These are phyloP conservation scores for Cygnus atratus DNA, from an alignment of 2,113 vertebrate genomes.

Conservation along the genomic window DNA sequence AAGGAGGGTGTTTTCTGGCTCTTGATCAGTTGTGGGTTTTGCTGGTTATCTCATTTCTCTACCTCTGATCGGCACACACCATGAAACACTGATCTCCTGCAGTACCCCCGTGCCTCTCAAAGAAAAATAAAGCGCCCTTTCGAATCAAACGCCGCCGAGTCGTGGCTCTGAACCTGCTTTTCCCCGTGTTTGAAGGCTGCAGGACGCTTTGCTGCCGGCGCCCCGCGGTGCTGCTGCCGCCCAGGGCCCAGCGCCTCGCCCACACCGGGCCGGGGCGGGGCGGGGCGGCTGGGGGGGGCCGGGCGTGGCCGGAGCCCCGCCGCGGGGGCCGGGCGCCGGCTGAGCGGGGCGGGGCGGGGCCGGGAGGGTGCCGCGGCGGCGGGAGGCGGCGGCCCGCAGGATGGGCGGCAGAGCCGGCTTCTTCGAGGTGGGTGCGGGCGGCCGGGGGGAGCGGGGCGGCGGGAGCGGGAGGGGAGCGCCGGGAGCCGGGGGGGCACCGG, in stretches of 20 bases:
- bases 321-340: no score
- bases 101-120: neutral
- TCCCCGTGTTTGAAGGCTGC: neutral
- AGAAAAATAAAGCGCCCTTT: neutral
- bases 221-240: no score
- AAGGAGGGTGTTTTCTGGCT: neutral
- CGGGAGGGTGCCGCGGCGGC: no score
- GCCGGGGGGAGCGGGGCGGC: neutral
- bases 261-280: no score
- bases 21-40: neutral
- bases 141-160: neutral
- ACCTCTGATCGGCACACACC: neutral
- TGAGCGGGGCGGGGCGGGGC: neutral
- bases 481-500: neutral
- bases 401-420: constrained; percentile 71
- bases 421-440: constrained; percentile 61
- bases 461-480: neutral
- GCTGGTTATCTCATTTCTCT: neutral
- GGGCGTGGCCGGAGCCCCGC: no score
- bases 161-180: neutral
- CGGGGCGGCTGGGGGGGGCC: no score
- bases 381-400: neutral
- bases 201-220: neutral
- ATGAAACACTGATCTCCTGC: neutral
- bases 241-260: no score